These are phyloP conservation scores for Eupithecia subfuscata DNA, from an alignment of 2,888 invertebrate genomes.

Conservation along the genomic window DNA sequence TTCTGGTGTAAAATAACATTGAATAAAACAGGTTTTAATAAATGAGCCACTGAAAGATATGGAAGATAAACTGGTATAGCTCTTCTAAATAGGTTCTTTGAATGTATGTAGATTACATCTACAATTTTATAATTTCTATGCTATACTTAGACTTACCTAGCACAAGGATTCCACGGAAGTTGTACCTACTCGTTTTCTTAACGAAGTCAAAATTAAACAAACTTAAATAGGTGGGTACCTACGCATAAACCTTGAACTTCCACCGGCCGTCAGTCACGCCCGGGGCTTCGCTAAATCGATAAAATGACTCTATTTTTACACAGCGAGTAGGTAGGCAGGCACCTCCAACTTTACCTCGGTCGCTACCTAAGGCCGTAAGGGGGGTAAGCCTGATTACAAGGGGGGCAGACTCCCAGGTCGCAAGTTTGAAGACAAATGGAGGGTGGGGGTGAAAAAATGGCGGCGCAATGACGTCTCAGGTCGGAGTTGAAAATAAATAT, in stretches of 20 bases:
- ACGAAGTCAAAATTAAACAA: neutral
- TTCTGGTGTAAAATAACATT: neutral
- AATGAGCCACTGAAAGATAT: neutral
- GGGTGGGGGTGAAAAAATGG: conserved; percentile 65
- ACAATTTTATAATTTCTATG: neutral
- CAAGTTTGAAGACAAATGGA: conserved; percentile 73
- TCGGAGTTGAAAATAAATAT: conserved; percentile 64
- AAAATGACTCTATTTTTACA: conserved; percentile 30
- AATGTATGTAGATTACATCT: neutral
- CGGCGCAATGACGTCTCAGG: conserved; percentile 62
- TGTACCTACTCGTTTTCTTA: neutral
- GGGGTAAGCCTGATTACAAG: conserved; percentile 52
- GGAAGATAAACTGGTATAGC: neutral
- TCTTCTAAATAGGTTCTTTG: neutral
- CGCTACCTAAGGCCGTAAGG: conserved; percentile 67
- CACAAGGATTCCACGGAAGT: neutral
- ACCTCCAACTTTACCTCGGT: conserved; percentile 46
- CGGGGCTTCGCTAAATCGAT: conserved; percentile 25
- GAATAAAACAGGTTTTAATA: neutral
- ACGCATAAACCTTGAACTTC: conserved; percentile 14
- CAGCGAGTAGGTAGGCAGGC: conserved; percentile 22
- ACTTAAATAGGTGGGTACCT: neutral
- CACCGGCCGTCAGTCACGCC: conserved; percentile 20
- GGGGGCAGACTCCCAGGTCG: conserved; percentile 60
- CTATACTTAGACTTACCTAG: neutral